Conservation (phyloP, 2,797 vertebrate genomes). For the Macroramphosus scolopax region DNA sequence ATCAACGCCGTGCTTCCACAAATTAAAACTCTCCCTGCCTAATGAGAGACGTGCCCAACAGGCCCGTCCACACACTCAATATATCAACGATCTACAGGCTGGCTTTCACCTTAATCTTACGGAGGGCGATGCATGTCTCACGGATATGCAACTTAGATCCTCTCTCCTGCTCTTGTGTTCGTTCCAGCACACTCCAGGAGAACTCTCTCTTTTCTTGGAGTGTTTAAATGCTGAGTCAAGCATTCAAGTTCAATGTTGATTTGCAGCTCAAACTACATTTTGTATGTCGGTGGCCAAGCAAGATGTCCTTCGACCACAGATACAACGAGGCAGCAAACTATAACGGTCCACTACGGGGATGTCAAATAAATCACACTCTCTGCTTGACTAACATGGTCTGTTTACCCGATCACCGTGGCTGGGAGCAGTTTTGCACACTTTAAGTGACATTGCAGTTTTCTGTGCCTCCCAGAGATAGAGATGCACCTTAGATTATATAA, state of each 20-base stretch:
- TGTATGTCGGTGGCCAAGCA: conserved; percentile 43
- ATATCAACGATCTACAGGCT: conserved; percentile 71
- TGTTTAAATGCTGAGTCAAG: too few relatives aligned
- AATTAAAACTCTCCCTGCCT: conserved; percentile 76
- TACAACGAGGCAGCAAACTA: conserved; percentile 30
- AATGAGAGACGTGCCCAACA: conserved; percentile 75
- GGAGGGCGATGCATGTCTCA: conserved; percentile 29
- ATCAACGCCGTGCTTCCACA: conserved; percentile 61
- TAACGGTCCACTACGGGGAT: conserved; percentile 7
- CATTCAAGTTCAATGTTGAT: conserved; percentile 38
- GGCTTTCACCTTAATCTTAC: conserved; percentile 59
- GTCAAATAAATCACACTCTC: too few relatives aligned
- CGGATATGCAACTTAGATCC: too few relatives aligned
- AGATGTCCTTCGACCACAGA: conserved; percentile 18
- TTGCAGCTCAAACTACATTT: conserved; percentile 58
- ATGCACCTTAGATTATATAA: too few relatives aligned
- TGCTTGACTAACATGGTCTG: too few relatives aligned
- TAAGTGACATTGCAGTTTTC: too few relatives aligned
- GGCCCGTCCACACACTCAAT: conserved; percentile 66
- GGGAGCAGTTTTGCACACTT: too few relatives aligned
- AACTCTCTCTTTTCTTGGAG: conserved; percentile 61
- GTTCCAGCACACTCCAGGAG: conserved; percentile 50
- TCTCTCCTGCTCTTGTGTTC: conserved; percentile 46
- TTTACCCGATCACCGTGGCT: too few relatives aligned
- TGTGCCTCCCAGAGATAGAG: too few relatives aligned